A percentile compares a stretch with the other conserved stretches of the same genome.
Conservation (phyloP, 2,113 vertebrate genomes). For the Phoenicopterus ruber region DNA sequence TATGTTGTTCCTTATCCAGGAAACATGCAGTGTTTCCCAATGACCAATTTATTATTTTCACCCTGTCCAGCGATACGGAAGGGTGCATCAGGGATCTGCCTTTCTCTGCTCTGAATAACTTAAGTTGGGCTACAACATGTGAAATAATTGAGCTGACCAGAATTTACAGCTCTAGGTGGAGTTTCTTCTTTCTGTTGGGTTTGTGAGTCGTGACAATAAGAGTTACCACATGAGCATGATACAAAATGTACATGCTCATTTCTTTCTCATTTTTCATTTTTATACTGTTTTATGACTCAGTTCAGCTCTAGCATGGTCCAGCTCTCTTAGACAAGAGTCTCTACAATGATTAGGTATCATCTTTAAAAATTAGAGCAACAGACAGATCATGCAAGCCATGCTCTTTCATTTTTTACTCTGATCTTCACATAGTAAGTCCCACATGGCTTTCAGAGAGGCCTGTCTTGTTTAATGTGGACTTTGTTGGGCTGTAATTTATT, state of each 20-base stretch:
- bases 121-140: slow-evolving; percentile 68
- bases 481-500: slow-evolving; percentile 65
- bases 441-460: slow-evolving; percentile 31
- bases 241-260: slow-evolving; percentile 50
- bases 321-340: slow-evolving; percentile 12
- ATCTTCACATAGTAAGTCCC: slow-evolving; percentile 40
- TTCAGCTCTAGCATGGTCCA: slow-evolving; percentile 36
- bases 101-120: slow-evolving; percentile 74
- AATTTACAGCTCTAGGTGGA: slow-evolving; percentile 75
- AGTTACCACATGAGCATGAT: slow-evolving; percentile 41
- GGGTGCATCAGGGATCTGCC: slow-evolving; percentile 73
- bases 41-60: slow-evolving; percentile 78
- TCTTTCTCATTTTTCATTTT: slow-evolving; percentile 63
- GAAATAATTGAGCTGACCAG: slow-evolving; percentile 75
- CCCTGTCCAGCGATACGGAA: slow-evolving; percentile 69
- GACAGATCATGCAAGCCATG: slow-evolving; percentile 39
- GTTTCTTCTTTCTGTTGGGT: slow-evolving; percentile 65
- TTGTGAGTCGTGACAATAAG: slow-evolving; percentile 48
- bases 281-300: slow-evolving; percentile 44
- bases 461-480: slow-evolving; percentile 47
- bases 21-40: slow-evolving; percentile 65
- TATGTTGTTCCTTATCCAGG: slow-evolving; percentile 49
- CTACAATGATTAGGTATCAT: slow-evolving; percentile 2
- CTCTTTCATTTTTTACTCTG: slow-evolving; percentile 40
- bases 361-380: slow-evolving; percentile 63